Conservation (phyloP, 1,140 invertebrate genomes). For the Tetragnatha versicolor region DNA sequence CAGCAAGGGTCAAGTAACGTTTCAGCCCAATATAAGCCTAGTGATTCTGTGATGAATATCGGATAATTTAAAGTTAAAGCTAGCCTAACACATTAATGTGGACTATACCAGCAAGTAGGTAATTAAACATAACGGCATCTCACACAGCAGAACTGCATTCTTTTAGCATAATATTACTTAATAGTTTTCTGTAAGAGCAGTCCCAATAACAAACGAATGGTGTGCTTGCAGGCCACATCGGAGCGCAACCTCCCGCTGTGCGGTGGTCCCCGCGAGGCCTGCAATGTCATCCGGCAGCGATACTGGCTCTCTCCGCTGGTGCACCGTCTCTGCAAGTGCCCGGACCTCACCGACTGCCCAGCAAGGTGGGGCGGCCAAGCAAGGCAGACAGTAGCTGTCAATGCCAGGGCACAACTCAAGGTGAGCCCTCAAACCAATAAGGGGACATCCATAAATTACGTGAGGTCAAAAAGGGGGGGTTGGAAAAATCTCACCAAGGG, state of each 20-base stretch:
- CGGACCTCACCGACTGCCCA: constrained; percentile 67
- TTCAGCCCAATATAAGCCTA: too few relatives aligned
- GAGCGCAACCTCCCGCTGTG: constrained; percentile 68
- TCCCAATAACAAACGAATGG: background rate
- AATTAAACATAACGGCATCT: background rate
- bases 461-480: too few relatives aligned
- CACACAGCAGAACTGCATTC: background rate
- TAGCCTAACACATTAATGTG: background rate
- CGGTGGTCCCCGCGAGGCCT: constrained; percentile 63
- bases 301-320: constrained; percentile 68
- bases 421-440: constrained; percentile 59
- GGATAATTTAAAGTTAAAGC: background rate
- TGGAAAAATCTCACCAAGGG: too few relatives aligned
- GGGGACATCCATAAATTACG: background rate
- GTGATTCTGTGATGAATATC: background rate
- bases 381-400: constrained; percentile 64
- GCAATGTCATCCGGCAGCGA: constrained; percentile 67
- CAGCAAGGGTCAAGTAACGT: too few relatives aligned
- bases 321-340: constrained; percentile 69
- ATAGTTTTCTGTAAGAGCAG: background rate
- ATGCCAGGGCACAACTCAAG: constrained; percentile 68
- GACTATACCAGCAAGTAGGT: background rate
- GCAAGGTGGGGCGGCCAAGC: constrained; percentile 63
- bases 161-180: background rate
- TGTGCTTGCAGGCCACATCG: constrained; percentile 40